Conservation (phyloP, 2,113 vertebrate species). For the Spheniscus mendiculus region DNA sequence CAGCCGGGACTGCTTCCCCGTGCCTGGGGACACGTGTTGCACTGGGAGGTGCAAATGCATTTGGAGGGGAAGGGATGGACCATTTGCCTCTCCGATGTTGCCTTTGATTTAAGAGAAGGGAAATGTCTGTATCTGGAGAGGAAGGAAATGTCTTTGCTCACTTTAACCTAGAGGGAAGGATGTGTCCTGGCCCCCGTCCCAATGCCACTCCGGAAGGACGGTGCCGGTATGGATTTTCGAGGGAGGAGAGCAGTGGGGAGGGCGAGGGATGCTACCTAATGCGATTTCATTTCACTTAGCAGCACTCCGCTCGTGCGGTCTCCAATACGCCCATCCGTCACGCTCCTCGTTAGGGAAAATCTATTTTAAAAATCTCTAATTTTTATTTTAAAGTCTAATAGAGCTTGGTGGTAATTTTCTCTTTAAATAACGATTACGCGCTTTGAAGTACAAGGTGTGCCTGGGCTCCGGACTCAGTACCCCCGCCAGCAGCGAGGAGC, state of each 20-base stretch:
- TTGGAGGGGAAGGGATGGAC: not conserved
- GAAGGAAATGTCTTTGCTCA: not conserved
- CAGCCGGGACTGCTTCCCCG: not conserved
- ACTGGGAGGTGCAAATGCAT: not conserved
- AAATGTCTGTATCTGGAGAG: not conserved
- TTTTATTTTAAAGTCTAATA: constrained; percentile 63
- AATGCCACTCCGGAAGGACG: accelerated
- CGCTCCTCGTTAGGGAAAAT: constrained; percentile 67
- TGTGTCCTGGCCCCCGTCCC: not conserved
- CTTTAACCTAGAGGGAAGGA: not conserved
- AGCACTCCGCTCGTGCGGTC: not conserved
- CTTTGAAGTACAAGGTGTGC: not conserved
- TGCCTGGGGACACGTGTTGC: not conserved
- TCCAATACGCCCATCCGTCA: constrained; percentile 21
- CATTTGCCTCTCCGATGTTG: accelerated
- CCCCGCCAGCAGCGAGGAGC: accelerated
- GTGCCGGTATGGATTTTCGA: not conserved
- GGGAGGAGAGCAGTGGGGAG: not conserved
- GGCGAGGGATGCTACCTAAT: not conserved
- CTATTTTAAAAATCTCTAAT: constrained; percentile 54
- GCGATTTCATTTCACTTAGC: not conserved
- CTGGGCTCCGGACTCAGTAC: not conserved
- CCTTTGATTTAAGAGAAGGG: not conserved
- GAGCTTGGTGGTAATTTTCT: constrained; percentile 27
- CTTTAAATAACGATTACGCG: constrained; percentile 36